Evolutionary conservation across 2,113 vertebrate genomes (phyloP), one percentile per base, ranked within the genome.

Genomic region (Siniperca knerii): DNA sequence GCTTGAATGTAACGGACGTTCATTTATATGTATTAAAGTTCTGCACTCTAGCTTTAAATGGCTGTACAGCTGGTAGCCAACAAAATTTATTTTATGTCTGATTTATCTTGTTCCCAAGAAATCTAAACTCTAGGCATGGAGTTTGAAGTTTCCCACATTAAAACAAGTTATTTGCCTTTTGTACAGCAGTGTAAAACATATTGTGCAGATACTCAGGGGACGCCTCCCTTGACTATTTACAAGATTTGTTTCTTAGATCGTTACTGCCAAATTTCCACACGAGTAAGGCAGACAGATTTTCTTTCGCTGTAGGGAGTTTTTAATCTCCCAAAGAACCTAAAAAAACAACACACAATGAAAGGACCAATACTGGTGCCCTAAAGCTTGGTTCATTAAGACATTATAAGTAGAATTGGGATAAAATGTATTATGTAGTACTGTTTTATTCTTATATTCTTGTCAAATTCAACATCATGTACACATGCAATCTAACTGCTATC

Each of bases 101-200:
- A 48, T 77, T 77, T 72, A 57, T 72, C 21, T 78, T 66, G 33
- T 29, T 61, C 46, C 11, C 20, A 77, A 64, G 8, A 46, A 55
- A 76, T 79, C 29, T 25, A 9, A 73, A 60, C 52, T 67, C 23
- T 2, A 29, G 8, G 4, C 21, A 29, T 42, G 21, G 29, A 33
- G 23, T 68, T 25, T 64, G 8, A 76, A 25, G 33, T 65, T 66
- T 35, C 64, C 25, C 35, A 57, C n/a, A 77, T 55, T 57, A 44
- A 21, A 76, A 54, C 44, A 46, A 25, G 48, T 21, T 12, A 13
- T 57, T n/a, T 64, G 46, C 8, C 52, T 76, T 77, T 69, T 37
- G 35, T 71, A 11, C 48, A 37, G 60, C 75, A 16, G 48, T 57
- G 67, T 77, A 77, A 60, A 83, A 48, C 25, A 69, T 40, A 37